These are phyloP conservation scores for Apodemia mormo DNA, from an alignment of 2,888 invertebrate genomes.

Conservation along the genomic window DNA sequence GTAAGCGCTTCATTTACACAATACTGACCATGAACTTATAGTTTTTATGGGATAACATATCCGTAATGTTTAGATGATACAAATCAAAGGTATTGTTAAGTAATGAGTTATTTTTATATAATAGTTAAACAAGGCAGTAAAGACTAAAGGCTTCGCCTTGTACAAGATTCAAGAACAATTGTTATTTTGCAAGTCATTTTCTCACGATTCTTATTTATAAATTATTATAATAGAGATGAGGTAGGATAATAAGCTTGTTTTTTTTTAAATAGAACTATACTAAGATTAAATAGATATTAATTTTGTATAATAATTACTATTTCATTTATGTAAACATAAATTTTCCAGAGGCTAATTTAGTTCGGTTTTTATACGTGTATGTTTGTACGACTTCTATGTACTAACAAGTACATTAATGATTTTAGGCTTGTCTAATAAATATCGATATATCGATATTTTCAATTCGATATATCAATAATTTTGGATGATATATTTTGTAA, in stretches of 20 bases:
- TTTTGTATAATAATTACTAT: background rate
- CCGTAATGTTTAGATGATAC: conserved; percentile 61
- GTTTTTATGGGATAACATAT: conserved; percentile 66
- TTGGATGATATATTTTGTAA: no score
- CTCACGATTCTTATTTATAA: conserved; percentile 48
- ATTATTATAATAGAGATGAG: conserved; percentile 5
- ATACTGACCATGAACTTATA: conserved; percentile 66
- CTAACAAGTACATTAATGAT: no score
- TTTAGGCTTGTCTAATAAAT: no score
- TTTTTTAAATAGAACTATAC: conserved; percentile 13
- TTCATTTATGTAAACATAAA: background rate
- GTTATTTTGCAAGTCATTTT: conserved; percentile 57
- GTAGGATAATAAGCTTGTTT: conserved; percentile 1
- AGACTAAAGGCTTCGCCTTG: conserved; percentile 10
- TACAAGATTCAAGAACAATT: conserved; percentile 25
- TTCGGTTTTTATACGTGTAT: no score
- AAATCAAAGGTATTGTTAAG: conserved; percentile 53
- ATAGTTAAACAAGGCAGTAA: conserved; percentile 16
- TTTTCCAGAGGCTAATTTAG: no score
- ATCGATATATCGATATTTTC: no score
- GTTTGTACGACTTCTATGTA: no score
- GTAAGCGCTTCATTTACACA: conserved; percentile 36
- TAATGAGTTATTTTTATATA: conserved; percentile 30
- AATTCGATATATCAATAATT: no score
- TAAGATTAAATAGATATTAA: background rate